These are phyloP conservation scores for Drepana arcuata DNA, from an alignment of 1,140 invertebrate species.

Conservation along the genomic window DNA sequence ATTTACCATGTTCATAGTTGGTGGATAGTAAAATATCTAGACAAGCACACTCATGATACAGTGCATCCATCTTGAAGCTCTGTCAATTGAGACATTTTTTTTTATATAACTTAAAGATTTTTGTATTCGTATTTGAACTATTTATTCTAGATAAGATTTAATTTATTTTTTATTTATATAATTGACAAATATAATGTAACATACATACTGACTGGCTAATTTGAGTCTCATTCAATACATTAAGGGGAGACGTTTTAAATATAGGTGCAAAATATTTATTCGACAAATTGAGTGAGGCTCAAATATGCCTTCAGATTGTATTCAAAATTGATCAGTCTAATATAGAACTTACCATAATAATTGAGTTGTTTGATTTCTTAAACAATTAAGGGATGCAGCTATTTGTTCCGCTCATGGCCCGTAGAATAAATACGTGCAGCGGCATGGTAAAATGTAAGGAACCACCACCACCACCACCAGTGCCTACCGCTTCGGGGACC, in stretches of 20 bases:
- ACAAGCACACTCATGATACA: constrained; percentile 18
- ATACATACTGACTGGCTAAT: constrained; percentile 19
- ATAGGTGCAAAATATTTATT: constrained; percentile 59
- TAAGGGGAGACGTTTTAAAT: constrained; percentile 50
- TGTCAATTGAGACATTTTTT: constrained; percentile 31
- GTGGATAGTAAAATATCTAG: constrained; percentile 31
- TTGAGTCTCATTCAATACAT: constrained; percentile 38
- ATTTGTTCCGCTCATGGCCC: too few relatives aligned
- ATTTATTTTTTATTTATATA: constrained; percentile 34
- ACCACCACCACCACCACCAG: too few relatives aligned
- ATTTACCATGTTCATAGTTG: constrained; percentile 45
- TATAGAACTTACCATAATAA: constrained; percentile 9
- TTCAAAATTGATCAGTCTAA: constrained; percentile 25
- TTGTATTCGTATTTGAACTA: constrained; percentile 25
- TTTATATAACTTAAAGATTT: constrained; percentile 25
- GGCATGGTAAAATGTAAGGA: too few relatives aligned
- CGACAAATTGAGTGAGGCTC: constrained; percentile 41
- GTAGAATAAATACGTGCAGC: too few relatives aligned
- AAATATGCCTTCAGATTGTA: constrained; percentile 23
- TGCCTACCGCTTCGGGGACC: too few relatives aligned
- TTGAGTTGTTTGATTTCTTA: too few relatives aligned
- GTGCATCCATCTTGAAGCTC: constrained; percentile 22
- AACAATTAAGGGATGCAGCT: background rate
- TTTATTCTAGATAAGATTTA: constrained; percentile 44
- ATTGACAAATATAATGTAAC: constrained; percentile 5